Conservation (phyloP, 2,797 vertebrate genomes). For the Labeo calbasu region DNA sequence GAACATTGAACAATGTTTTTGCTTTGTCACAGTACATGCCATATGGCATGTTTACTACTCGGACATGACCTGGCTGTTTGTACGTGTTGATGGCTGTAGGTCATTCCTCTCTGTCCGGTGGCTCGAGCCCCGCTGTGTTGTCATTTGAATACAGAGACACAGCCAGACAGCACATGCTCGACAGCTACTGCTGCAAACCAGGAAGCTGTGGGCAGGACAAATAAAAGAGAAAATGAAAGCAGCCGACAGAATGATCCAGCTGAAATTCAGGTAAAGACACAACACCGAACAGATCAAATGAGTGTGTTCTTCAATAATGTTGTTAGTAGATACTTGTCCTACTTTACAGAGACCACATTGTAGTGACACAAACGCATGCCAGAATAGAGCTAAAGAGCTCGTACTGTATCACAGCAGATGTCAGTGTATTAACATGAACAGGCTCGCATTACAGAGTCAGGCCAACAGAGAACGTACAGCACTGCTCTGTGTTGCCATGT, state of each 20-base stretch:
- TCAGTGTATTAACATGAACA: constrained; percentile 27
- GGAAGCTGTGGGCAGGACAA: constrained; percentile 63
- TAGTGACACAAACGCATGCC: not conserved
- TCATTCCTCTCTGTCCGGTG: constrained; percentile 24
- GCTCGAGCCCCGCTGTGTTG: constrained; percentile 4
- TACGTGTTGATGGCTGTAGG: constrained; percentile 32
- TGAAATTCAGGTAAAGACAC: constrained; percentile 59
- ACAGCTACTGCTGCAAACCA: constrained; percentile 44
- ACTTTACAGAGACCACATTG: not conserved
- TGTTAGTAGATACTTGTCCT: not conserved
- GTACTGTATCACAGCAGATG: constrained; percentile 27
- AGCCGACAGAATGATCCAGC: constrained; percentile 62
- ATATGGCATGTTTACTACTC: not conserved
- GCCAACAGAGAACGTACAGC: constrained; percentile 6
- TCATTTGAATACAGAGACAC: constrained; percentile 33
- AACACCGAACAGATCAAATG: not conserved
- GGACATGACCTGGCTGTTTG: constrained; percentile 13
- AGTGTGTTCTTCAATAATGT: not conserved
- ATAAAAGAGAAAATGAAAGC: constrained; percentile 81
- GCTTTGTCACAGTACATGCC: not conserved
- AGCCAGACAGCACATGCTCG: constrained; percentile 32
- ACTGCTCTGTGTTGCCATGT: constrained; percentile 1
- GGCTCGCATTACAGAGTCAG: constrained; percentile 43
- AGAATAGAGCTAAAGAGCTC: not conserved
- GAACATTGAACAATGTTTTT: not conserved